Conservation (phyloP, 2,113 vertebrate genomes). For the Actenoides lindsayi region DNA sequence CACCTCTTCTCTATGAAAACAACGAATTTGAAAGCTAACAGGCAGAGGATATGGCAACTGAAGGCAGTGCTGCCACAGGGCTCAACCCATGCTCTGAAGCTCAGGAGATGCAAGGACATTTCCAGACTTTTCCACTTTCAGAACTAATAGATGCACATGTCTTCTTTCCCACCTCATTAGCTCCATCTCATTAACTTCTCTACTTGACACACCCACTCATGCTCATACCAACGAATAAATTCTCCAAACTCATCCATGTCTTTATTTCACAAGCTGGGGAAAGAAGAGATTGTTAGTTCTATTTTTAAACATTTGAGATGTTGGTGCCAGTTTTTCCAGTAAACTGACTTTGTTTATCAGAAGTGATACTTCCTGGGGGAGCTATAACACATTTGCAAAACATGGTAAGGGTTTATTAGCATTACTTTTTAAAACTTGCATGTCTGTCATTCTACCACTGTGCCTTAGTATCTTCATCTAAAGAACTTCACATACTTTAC, state of each 20-base stretch:
- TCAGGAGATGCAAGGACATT: not conserved
- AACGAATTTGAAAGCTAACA: not conserved
- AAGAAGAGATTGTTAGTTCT: not conserved
- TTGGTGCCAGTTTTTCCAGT: not conserved
- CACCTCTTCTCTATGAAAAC: not conserved
- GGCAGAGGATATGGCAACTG: not conserved
- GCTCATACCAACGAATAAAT: not conserved
- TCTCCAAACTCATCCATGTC: not conserved
- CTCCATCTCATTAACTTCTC: not conserved
- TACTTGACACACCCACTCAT: not conserved
- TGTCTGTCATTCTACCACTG: not conserved
- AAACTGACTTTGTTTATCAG: not conserved
- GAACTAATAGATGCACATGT: not conserved
- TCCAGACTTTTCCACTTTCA: not conserved
- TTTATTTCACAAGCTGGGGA: not conserved
- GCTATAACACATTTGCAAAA: not conserved
- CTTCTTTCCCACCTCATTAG: not conserved
- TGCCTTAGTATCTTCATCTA: not conserved
- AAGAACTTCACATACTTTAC: not conserved
- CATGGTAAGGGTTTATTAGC: not conserved
- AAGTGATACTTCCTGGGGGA: not conserved
- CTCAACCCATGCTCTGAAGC: not conserved
- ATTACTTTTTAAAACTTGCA: not conserved
- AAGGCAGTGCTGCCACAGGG: not conserved
- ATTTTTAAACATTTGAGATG: not conserved